These are phyloP conservation scores for Drosophila triauraria DNA, from an alignment of 1,140 invertebrate species.

Conservation along the genomic window DNA sequence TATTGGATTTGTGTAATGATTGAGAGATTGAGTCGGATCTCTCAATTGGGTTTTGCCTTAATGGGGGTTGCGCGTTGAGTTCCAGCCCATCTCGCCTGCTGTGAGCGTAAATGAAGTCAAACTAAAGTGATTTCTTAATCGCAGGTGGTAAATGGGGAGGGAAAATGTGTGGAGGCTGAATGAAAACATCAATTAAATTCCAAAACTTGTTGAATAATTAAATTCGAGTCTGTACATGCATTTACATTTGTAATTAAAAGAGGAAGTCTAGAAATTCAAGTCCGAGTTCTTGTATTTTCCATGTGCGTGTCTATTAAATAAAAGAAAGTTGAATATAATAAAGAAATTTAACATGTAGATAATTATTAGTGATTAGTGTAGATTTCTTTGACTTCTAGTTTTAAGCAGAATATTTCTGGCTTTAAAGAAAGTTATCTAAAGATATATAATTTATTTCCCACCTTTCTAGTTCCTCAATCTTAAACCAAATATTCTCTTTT, in stretches of 20 bases:
- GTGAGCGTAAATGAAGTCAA: constrained; percentile 53
- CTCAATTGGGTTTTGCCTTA: constrained; percentile 38
- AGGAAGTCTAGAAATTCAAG: neutral
- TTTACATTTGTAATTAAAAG: neutral
- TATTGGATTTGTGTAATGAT: constrained; percentile 68
- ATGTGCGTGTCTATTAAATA: neutral
- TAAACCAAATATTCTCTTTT: neutral
- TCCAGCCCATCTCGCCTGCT: constrained; percentile 33
- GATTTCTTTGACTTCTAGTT: neutral
- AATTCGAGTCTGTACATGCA: no score
- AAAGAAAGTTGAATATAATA: neutral
- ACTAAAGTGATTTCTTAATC: constrained; percentile 50
- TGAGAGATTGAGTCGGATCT: constrained; percentile 43
- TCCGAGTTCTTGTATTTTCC: neutral
- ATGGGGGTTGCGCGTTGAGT: constrained; percentile 22
- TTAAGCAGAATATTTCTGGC: constrained; percentile 6
- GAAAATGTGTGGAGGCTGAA: neutral
- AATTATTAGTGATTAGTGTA: constrained; percentile 3
- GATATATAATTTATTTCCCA: neutral
- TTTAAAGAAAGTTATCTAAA: neutral
- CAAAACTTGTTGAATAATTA: neutral
- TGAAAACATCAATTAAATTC: constrained; percentile 17
- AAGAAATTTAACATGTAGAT: neutral
- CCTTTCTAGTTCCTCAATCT: constrained; percentile 17
- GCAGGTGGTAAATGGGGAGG: constrained; percentile 43